phyloP scores from a whole-genome alignment of 2,113 vertebrate species.

The Heterotis niloticus region DNA sequence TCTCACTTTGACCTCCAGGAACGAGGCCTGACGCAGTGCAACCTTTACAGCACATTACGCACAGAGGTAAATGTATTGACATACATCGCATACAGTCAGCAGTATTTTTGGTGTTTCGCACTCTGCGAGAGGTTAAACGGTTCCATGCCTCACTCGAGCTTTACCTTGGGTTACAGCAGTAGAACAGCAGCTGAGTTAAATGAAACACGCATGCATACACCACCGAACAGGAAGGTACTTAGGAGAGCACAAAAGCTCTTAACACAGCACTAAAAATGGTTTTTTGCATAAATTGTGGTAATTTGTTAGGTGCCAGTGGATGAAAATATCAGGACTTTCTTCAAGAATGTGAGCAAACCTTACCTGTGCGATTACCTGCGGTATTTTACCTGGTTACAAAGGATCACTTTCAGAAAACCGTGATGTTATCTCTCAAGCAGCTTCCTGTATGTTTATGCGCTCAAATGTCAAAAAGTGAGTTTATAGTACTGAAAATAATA shows the following conservation, averaged over 20 bases:
- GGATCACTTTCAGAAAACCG: background rate
- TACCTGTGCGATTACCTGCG: background rate
- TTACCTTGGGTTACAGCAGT: background rate
- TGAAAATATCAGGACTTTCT: background rate
- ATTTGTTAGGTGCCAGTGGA: background rate
- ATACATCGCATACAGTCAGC: background rate
- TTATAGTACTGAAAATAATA: background rate
- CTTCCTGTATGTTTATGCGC: too few relatives aligned
- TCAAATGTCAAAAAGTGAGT: background rate
- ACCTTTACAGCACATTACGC: too few relatives aligned
- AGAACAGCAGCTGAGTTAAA: background rate
- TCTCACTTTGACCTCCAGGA: too few relatives aligned
- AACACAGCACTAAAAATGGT: background rate
- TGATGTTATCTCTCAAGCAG: background rate
- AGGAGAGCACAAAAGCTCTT: background rate
- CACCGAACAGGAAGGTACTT: background rate
- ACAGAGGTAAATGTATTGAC: background rate
- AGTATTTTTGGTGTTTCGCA: background rate
- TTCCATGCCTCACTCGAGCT: background rate
- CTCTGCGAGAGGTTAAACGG: background rate
- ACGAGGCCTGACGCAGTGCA: too few relatives aligned
- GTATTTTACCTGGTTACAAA: background rate
- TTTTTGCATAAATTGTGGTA: background rate
- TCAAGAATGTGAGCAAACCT: background rate
- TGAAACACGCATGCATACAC: background rate